These are phyloP conservation scores for Onthophagus sagittarius DNA, from an alignment of 2,888 invertebrate genomes.

Conservation along the genomic window DNA sequence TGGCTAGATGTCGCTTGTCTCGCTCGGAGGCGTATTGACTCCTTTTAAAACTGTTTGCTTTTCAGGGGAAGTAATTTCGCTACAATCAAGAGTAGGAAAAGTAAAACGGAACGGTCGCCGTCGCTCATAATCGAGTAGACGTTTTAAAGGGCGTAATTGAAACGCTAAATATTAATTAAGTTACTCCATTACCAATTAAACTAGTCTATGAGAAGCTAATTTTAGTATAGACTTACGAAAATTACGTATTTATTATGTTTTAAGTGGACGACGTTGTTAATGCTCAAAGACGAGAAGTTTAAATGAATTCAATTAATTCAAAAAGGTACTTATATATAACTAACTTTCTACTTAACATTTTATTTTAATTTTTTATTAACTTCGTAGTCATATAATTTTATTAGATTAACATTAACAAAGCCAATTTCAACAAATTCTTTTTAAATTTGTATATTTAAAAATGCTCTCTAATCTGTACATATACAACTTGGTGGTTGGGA, in stretches of 20 bases:
- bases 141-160: background rate
- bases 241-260: background rate
- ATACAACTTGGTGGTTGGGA: constrained; percentile 48
- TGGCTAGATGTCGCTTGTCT: constrained; percentile 12
- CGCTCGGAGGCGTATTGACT: background rate
- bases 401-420: background rate
- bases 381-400: background rate
- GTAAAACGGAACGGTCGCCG: constrained; percentile 80
- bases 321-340: background rate
- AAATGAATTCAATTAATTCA: background rate
- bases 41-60: constrained; percentile 36
- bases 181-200: constrained; percentile 27
- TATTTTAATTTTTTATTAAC: constrained; percentile 1
- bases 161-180: background rate
- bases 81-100: constrained; percentile 83
- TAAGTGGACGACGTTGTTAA: background rate
- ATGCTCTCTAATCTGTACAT: constrained; percentile 34
- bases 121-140: constrained; percentile 55
- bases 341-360: background rate
- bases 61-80: constrained; percentile 83
- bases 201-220: constrained; percentile 22
- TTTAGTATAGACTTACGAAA: background rate
- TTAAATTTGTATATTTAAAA: background rate
- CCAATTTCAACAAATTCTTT: background rate
- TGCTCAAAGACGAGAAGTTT: background rate